Evolutionary conservation across 2,888 invertebrate species (phyloP).

Genomic region (Elgonia sp.): DNA sequence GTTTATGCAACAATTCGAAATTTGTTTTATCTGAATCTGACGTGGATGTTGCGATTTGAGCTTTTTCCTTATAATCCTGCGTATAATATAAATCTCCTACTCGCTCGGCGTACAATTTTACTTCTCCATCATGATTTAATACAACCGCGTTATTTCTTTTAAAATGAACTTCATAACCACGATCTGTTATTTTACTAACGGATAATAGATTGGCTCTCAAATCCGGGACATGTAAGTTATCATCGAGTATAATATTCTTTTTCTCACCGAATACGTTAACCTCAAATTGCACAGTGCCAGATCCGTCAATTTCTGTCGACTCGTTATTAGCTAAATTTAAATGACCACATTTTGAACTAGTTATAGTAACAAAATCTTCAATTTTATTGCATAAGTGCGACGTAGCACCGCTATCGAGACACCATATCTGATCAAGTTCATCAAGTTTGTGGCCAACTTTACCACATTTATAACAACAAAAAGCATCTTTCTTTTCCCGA

Average conservation of each 20-base stretch:
- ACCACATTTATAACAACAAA: slow-evolving; percentile 61
- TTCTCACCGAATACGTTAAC: slow-evolving; percentile 45
- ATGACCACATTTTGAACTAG: not conserved
- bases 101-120: slow-evolving; percentile 17
- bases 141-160: slow-evolving; percentile 17
- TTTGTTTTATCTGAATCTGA: not conserved
- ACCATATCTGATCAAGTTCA: not conserved
- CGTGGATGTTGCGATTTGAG: not conserved
- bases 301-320: too few relatives aligned
- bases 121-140: not conserved
- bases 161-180: slow-evolving; percentile 15
- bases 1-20: slow-evolving; percentile 13
- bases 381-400: slow-evolving; percentile 7
- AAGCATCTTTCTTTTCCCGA: slow-evolving; percentile 11
- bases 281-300: slow-evolving; percentile 48
- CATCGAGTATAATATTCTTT: slow-evolving; percentile 29
- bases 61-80: not conserved
- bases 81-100: slow-evolving; percentile 19
- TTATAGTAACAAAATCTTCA: not conserved
- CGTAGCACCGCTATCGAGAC: slow-evolving; percentile 43
- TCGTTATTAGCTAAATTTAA: slow-evolving; percentile 8
- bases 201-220: slow-evolving; percentile 56
- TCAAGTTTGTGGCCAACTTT: slow-evolving; percentile 64
- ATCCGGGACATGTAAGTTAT: slow-evolving; percentile 48
- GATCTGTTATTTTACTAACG: slow-evolving; percentile 60